These are phyloP conservation scores for Anguilla anguilla DNA, from an alignment of 2,797 vertebrate genomes.

Conservation along the genomic window DNA sequence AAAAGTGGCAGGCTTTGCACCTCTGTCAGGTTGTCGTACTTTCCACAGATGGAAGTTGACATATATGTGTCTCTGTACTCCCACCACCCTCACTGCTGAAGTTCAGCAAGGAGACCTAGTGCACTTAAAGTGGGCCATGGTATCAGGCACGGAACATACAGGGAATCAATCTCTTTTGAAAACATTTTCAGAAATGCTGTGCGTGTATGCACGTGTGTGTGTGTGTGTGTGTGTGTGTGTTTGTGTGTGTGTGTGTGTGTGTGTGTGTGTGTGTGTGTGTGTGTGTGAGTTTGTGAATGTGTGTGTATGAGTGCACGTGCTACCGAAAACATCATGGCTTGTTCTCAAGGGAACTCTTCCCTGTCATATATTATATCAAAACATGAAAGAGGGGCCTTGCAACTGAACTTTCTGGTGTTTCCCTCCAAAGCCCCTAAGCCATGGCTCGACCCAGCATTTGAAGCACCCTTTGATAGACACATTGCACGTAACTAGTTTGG, in stretches of 20 bases:
- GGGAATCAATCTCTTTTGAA: neutral
- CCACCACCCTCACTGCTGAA: neutral
- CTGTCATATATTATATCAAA: neutral
- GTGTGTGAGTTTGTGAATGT: neutral
- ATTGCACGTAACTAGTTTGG: neutral
- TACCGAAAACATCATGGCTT: neutral
- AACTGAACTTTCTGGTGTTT: neutral
- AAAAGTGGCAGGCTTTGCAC: slow-evolving; percentile 11
- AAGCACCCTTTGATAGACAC: neutral
- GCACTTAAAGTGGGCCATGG: neutral
- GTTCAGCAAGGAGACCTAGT: neutral
- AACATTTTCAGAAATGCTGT: neutral
- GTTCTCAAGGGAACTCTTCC: neutral
- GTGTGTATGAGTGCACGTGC: neutral
- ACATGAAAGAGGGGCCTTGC: neutral
- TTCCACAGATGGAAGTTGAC: neutral
- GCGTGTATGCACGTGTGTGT: too few species aligned
- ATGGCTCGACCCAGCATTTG: neutral
- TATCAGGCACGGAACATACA: neutral
- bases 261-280: too few species aligned
- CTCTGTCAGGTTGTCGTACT: neutral
- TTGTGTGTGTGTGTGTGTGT: neutral
- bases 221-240: neutral
- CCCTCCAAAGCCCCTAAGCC: neutral
- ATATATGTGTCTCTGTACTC: neutral